Evolutionary conservation across 2,797 vertebrate genomes (phyloP).

Genomic region (Anguilla megastoma): DNA sequence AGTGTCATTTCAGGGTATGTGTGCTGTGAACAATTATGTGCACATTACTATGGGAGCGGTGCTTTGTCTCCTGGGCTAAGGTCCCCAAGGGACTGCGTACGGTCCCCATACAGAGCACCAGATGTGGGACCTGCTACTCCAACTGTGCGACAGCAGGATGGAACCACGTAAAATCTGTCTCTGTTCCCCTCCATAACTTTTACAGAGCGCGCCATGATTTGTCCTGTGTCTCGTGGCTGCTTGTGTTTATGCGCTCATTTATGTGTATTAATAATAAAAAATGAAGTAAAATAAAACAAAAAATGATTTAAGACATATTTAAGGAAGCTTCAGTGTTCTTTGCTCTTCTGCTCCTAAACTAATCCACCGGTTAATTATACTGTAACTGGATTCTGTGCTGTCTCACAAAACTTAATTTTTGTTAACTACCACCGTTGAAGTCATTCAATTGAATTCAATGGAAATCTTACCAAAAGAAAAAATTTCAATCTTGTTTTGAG

Average conservation of each 20-base stretch:
- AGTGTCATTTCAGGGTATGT: conserved; percentile 53
- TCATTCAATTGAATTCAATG: neutral
- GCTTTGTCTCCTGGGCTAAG: conserved; percentile 36
- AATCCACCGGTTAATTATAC: neutral
- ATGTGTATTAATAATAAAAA: neutral
- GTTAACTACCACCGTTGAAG: neutral
- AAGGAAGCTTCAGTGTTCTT: neutral
- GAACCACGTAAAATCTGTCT: neutral
- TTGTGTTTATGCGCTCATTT: neutral
- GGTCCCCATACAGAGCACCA: conserved; percentile 11
- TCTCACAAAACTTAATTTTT: neutral
- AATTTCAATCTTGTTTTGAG: neutral
- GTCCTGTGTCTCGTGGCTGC: neutral
- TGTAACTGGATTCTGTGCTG: neutral
- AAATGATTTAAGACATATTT: neutral
- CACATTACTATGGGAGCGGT: conserved; percentile 42
- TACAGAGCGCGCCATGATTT: neutral
- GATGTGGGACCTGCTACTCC: neutral
- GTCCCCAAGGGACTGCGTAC: conserved; percentile 33
- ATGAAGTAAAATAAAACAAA: too few relatives aligned
- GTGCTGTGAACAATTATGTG: conserved; percentile 51
- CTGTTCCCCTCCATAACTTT: neutral
- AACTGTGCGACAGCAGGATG: neutral
- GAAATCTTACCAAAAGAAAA: neutral
- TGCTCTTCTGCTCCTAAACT: neutral